These are phyloP conservation scores for Galeopterus variegatus DNA, from an alignment of 2,113 vertebrate species.

Conservation along the genomic window DNA sequence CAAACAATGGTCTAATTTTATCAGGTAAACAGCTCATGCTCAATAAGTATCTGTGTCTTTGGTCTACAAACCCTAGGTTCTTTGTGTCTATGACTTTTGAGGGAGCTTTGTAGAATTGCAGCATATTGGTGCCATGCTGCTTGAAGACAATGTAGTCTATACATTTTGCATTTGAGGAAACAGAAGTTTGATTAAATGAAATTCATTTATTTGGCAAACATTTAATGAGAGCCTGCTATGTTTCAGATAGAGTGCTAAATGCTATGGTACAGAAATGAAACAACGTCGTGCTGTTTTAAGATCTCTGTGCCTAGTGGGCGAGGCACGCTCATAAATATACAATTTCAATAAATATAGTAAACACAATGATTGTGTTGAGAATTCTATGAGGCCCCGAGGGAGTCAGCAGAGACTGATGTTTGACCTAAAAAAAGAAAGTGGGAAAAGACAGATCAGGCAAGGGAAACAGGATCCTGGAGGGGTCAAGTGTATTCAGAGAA, in stretches of 20 bases:
- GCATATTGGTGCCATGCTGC: not conserved
- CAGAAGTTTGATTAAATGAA: not conserved
- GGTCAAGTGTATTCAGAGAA: not conserved
- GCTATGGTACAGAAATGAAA: slow-evolving; percentile 41
- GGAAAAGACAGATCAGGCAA: not conserved
- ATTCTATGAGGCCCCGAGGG: not conserved
- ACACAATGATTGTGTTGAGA: slow-evolving; percentile 28
- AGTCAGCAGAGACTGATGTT: slow-evolving; percentile 42
- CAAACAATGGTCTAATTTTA: not conserved
- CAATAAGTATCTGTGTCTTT: not conserved
- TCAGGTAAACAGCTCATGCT: not conserved
- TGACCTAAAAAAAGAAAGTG: slow-evolving; percentile 23
- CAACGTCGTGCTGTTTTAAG: not conserved
- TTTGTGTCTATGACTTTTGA: not conserved
- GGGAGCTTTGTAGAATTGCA: not conserved
- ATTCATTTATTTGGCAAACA: slow-evolving; percentile 51
- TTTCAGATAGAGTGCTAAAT: not conserved
- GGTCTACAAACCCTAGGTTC: not conserved
- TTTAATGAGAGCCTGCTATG: slow-evolving; percentile 18
- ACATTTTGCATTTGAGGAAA: slow-evolving; percentile 43
- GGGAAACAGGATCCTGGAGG: not conserved
- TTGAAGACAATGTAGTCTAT: not conserved
- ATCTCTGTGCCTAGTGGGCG: slow-evolving; percentile 23
- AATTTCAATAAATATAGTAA: slow-evolving; percentile 59
- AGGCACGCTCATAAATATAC: not conserved